Evolutionary conservation across 2,888 invertebrate genomes (phyloP), one percentile per base, ranked within the genome.

Genomic region (Macrophya alboannulata): DNA sequence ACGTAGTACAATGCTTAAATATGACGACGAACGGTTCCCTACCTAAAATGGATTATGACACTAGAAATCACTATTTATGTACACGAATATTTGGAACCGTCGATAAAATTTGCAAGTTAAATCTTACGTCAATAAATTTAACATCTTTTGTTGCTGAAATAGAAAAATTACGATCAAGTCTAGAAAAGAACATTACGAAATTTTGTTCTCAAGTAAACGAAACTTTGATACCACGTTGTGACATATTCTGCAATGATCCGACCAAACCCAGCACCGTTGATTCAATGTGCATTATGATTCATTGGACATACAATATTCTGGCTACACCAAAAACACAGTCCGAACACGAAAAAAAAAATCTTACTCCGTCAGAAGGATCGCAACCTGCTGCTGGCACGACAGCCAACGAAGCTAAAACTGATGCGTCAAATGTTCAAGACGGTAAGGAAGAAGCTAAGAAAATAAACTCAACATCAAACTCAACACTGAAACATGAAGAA

Each of bases 261-360:
- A 10, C 3, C 21, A 0, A 1, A 9, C 1, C 85, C 85, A 25
- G 12, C 0, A 5, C 43, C 62, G 1, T 81, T 87, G 12, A 86
- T 25, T 89, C 88, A 8, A 74, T 91, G 9, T 91, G 91, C 43
- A 84, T 85, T 6, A 25, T 89, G 65, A 68, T 91, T 37, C 86
- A 84, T 15, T 88, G 87, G 85, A 87, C 87, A 17, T 88, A 89
- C 40, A 43, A 48, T 4, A 68, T 90, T 40, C 86, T 89, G 3
- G 17, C 6, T 25, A 51, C 15, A n/a, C 17, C 31, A 17, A 51
- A 45, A n/a, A 12, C 15, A 62, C 2, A 9, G 15, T 9, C 12
- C 43, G 2, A n/a, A 48, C n/a, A n/a, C 48, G 31, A 31, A 31
- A 31, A 31, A 31, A 31, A 2, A 15, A 5, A 15, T 17, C 15